Conservation (phyloP, 2,113 vertebrate species). For the Percina caprodes region DNA sequence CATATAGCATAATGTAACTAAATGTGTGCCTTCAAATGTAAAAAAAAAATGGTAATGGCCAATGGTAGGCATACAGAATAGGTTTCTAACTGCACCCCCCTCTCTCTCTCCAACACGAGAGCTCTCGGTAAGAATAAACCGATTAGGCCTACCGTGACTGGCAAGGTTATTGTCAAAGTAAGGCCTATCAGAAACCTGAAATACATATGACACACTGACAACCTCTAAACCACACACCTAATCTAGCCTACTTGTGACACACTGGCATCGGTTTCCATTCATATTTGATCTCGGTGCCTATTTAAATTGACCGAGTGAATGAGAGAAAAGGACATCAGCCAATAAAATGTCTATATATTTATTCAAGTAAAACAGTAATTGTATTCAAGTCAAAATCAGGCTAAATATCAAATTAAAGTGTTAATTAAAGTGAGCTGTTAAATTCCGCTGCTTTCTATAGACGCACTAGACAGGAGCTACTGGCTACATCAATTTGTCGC, state of each 20-base stretch:
- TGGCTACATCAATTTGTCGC: constrained; percentile 75
- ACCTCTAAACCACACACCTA: constrained; percentile 19
- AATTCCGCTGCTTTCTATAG: background rate
- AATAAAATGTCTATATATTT: background rate
- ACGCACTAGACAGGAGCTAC: constrained; percentile 12
- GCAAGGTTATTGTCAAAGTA: constrained; percentile 74
- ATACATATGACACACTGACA: constrained; percentile 35
- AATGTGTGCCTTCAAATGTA: background rate
- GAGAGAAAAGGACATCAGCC: background rate
- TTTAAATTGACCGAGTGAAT: background rate
- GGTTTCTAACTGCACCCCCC: background rate
- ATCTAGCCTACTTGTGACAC: background rate
- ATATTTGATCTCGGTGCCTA: background rate
- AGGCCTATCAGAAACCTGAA: constrained; percentile 47
- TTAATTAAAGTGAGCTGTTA: background rate
- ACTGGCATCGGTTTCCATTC: constrained; percentile 10
- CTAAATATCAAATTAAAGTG: background rate
- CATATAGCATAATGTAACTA: background rate
- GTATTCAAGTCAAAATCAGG: background rate
- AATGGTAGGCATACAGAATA: constrained; percentile 6
- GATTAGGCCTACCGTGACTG: constrained; percentile 70
- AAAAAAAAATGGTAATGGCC: background rate
- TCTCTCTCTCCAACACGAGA: constrained; percentile 11
- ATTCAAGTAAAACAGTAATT: background rate
- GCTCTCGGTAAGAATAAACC: constrained; percentile 69